Conservation (phyloP, 2,797 vertebrate species). For the Coranthus polyacanthus region DNA sequence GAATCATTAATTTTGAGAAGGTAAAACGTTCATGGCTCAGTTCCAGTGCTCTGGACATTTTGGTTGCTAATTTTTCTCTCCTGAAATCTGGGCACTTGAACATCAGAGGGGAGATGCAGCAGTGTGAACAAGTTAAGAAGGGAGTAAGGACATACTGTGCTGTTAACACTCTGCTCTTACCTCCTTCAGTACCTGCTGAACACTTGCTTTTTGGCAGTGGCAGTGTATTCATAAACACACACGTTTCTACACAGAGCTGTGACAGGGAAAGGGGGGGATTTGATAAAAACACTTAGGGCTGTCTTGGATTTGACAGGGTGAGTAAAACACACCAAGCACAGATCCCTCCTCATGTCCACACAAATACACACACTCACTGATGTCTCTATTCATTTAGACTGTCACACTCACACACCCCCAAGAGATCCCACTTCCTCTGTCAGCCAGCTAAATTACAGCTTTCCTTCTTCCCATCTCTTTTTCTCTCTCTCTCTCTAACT, state of each 20-base stretch:
- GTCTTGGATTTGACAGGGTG: constrained; percentile 72
- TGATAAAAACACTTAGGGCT: constrained; percentile 66
- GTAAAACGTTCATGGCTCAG: background rate
- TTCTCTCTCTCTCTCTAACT: constrained; percentile 38
- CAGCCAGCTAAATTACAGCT: constrained; percentile 88
- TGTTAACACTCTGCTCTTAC: background rate
- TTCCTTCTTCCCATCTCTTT: constrained; percentile 51
- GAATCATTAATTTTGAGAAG: no score
- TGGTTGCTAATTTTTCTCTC: background rate
- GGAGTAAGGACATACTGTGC: background rate
- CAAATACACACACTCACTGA: constrained; percentile 69
- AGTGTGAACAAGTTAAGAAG: background rate
- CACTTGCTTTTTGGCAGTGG: constrained; percentile 22
- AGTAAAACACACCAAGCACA: constrained; percentile 66
- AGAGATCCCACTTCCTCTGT: constrained; percentile 91
- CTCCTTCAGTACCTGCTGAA: constrained; percentile 52
- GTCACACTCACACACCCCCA: constrained; percentile 91
- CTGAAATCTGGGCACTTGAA: background rate
- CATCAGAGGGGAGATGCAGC: background rate
- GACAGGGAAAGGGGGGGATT: constrained; percentile 35
- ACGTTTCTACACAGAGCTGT: constrained; percentile 30
- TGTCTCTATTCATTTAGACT: constrained; percentile 92
- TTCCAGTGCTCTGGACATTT: background rate
- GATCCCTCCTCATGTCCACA: constrained; percentile 65
- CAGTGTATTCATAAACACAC: constrained; percentile 22